Percentiles rank a stretch among this genome's conserved stretches.
Conservation (phyloP, 23 tunicate genomes). For the Trididemnum clinides region DNA sequence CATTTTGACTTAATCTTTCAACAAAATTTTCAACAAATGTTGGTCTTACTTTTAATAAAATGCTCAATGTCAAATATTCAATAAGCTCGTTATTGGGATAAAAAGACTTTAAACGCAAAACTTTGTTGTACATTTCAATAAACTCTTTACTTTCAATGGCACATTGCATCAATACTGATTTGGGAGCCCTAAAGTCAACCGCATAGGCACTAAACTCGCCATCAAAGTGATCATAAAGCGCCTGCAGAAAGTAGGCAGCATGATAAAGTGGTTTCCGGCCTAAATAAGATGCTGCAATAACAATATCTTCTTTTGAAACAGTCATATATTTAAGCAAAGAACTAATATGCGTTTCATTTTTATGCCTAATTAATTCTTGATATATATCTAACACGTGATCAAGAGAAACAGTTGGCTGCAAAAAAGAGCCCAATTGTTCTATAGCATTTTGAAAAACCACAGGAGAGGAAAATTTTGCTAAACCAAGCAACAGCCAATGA, state of each 20-base stretch:
- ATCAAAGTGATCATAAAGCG: background rate
- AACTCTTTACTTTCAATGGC: background rate
- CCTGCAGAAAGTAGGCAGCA: background rate
- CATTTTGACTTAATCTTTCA: background rate
- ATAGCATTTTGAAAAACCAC: background rate
- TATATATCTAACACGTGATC: background rate
- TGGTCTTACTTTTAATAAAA: background rate
- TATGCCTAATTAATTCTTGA: background rate
- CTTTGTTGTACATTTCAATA: background rate
- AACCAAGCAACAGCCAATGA: background rate
- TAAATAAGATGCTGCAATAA: background rate
- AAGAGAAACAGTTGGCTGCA: background rate
- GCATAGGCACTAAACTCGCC: background rate
- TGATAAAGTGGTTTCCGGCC: background rate
- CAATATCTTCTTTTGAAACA: background rate
- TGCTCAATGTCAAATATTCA: background rate
- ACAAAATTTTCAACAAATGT: background rate
- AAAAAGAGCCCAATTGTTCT: background rate
- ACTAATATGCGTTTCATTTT: background rate
- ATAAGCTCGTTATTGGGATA: background rate
- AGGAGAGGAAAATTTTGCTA: background rate
- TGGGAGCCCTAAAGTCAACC: background rate
- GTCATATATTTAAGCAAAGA: background rate
- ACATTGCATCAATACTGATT: background rate
- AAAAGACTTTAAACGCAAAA: background rate